Evolutionary conservation across 2,113 vertebrate genomes (phyloP).

Genomic region (Felis catus): DNA sequence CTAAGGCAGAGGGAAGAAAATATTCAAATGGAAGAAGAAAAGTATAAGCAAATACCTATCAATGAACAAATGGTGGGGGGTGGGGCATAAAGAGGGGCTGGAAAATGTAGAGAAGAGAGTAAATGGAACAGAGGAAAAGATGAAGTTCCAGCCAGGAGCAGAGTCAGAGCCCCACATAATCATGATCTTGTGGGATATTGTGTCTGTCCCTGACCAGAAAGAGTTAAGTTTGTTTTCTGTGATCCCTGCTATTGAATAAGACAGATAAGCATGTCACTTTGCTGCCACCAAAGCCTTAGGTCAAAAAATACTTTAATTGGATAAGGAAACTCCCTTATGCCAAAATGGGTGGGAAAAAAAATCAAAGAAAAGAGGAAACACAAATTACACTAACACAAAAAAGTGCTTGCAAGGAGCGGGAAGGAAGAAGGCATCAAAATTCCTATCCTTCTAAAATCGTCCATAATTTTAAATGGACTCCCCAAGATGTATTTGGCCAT

Average conservation of each 20-base stretch:
- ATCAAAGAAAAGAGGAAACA: neutral
- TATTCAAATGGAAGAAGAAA: neutral
- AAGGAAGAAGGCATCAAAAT: neutral
- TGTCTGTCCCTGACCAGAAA: neutral
- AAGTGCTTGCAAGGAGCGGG: neutral
- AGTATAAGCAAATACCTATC: neutral
- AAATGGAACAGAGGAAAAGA: neutral
- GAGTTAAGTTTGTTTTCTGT: neutral
- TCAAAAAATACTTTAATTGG: conserved; percentile 38
- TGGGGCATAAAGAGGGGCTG: neutral
- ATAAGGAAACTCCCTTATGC: conserved; percentile 17
- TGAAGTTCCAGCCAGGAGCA: neutral
- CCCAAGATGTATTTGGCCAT: neutral
- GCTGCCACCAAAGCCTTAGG: conserved; percentile 30
- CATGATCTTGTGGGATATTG: neutral
- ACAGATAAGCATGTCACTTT: neutral
- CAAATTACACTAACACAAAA: neutral
- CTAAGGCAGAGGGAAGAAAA: neutral
- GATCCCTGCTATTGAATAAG: neutral
- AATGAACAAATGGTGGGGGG: neutral
- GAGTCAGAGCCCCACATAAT: neutral
- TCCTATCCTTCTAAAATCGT: neutral
- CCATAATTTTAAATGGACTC: neutral
- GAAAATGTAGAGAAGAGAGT: neutral
- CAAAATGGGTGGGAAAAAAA: neutral